Conservation (phyloP, 2,797 vertebrate species). For the Chlorospingus flavigularis region DNA sequence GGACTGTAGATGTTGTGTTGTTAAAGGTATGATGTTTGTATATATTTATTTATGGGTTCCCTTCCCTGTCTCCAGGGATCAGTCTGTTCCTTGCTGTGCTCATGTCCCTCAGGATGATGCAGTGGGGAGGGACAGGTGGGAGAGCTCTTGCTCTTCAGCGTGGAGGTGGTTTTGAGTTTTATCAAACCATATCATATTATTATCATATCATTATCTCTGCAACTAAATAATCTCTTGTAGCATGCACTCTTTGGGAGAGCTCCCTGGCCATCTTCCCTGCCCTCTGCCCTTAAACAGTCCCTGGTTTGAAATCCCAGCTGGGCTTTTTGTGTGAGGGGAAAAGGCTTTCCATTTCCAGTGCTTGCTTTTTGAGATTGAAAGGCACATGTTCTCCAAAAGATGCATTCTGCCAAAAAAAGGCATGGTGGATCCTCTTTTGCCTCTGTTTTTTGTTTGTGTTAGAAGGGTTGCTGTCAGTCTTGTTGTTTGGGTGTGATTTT, state of each 20-base stretch:
- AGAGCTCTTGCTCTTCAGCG: not conserved
- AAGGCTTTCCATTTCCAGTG: not conserved
- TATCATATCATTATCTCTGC: not conserved
- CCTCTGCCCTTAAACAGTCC: not conserved
- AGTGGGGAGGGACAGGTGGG: not conserved
- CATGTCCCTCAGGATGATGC: rapidly evolving
- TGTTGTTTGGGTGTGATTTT: slow-evolving; percentile 17
- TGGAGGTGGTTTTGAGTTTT: not conserved
- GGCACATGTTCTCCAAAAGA: not conserved
- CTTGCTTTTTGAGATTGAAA: not conserved
- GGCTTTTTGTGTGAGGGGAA: not conserved
- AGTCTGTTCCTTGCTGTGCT: not conserved
- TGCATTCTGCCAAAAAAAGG: not conserved
- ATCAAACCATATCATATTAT: not conserved
- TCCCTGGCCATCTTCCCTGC: not conserved
- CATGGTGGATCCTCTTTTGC: not conserved
- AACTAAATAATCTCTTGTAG: not conserved
- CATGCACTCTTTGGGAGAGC: not conserved
- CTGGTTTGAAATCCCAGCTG: not conserved
- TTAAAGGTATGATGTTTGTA: slow-evolving; percentile 86
- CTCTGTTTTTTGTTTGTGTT: not conserved
- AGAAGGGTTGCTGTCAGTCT: not conserved
- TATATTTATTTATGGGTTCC: rapidly evolving
- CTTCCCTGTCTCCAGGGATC: not conserved
- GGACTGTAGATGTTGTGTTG: slow-evolving; percentile 90